These are phyloP conservation scores for Tupaia chinensis DNA, from an alignment of 2,113 vertebrate species.

Conservation along the genomic window DNA sequence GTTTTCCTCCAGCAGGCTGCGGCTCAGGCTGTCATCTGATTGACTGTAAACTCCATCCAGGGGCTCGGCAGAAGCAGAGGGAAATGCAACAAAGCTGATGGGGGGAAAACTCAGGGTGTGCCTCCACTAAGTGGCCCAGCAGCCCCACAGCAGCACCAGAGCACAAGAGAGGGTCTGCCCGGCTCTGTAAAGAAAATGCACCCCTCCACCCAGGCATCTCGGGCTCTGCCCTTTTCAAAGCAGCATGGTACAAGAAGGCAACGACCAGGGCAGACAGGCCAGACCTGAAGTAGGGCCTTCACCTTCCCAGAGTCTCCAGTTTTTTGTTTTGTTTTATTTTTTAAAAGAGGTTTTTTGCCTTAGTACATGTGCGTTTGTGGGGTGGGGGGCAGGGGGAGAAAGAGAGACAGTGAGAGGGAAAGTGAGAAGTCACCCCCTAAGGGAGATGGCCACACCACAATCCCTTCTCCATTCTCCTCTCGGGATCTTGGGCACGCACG, in stretches of 20 bases:
- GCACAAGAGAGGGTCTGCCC: background rate
- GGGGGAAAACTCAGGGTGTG: background rate
- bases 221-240: background rate
- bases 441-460: no score
- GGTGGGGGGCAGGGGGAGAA: no score
- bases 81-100: background rate
- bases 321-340: no score
- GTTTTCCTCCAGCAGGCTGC: background rate
- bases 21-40: background rate
- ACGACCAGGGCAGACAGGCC: fast-evolving
- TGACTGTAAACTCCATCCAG: background rate
- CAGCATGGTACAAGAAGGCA: background rate
- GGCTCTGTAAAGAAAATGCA: background rate
- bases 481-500: no score
- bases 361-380: no score
- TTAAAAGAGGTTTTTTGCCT: no score
- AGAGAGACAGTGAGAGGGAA: no score
- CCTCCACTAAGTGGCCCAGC: background rate
- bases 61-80: background rate
- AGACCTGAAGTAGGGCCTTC: no score
- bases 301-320: background rate
- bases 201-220: background rate
- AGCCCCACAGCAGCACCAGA: background rate
- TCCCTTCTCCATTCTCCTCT: no score
- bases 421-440: no score